Base-by-base conservation (phyloP, 53 echinoderm and acorn worm genomes). In the Temnopleurus reevesii region DNA sequence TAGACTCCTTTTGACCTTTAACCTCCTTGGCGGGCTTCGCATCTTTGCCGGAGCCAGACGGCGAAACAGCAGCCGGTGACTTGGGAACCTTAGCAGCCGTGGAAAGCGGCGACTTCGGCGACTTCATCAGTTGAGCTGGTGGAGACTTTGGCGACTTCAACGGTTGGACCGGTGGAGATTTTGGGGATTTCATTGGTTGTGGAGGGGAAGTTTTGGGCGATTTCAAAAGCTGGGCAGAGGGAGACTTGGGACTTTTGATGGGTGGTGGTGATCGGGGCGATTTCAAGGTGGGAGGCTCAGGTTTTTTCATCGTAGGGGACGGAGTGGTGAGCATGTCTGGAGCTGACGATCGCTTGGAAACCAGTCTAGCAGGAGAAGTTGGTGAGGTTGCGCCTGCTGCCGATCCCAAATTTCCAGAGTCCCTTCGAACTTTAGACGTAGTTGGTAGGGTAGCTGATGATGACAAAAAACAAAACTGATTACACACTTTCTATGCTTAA, bases 341-440 rank as follows among this genome's bases (percentile, higher is more conserved):
- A 31, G 94, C 94, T 0, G 94, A 92, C 33, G 92, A 84, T 18
- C 94, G 92, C 43, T 85, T 87, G 30, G 71, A 31, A 34, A 65
- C 24, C 43, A 92, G 76, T 51, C 92, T 92, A 33, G 92, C 92
- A 2, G 90, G 88, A 3, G 88, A 87, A 31, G 66, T 31, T 46
- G 88, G 49, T 13, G 88, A 87, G 21, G 71, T 44, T 19, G 88
- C 9, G 34, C 46, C 13, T 2, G 88, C 65, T 13, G 64, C 45
- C 7, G 88, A 19, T 9, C 30, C 13, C 0, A 71, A 66, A 55
- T 47, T 55, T 21, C 25, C 51, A 33, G 64, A 54, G 19, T 64
- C 54, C 65, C 89, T n/a, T 41, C 33, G 36, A 44, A 77, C 83
- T 90, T 84, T 43, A 33, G 77, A 17, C 41, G 91, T 44, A 26